These are phyloP conservation scores for Dexiosoma caninum DNA, from an alignment of 2,888 invertebrate species.

Conservation along the genomic window DNA sequence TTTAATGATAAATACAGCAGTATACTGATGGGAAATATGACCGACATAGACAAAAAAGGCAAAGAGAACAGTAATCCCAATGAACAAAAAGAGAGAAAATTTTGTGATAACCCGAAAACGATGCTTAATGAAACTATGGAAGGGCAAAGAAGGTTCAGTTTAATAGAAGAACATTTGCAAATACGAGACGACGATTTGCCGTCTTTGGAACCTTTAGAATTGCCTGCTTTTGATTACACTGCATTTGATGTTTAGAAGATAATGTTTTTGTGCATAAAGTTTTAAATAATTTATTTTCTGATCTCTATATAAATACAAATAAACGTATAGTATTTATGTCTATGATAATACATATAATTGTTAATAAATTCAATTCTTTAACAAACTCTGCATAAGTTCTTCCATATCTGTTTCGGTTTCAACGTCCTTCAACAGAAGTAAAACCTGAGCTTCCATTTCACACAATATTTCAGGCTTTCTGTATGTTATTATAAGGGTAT, in stretches of 20 bases:
- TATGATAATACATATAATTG: neutral
- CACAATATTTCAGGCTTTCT: conserved; percentile 85
- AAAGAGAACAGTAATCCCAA: conserved; percentile 56
- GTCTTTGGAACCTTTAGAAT: conserved; percentile 65
- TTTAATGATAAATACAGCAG: conserved; percentile 73
- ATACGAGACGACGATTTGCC: conserved; percentile 69
- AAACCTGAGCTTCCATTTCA: conserved; percentile 83
- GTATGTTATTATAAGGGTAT: conserved; percentile 87
- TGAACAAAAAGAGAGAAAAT: neutral
- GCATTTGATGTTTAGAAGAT: conserved; percentile 67
- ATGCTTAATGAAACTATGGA: conserved; percentile 9
- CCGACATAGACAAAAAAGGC: conserved; percentile 8
- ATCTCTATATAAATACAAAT: neutral
- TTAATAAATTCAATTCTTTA: conserved; percentile 72
- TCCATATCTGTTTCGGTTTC: conserved; percentile 77
- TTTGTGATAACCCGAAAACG: conserved; percentile 16
- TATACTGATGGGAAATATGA: conserved; percentile 46
- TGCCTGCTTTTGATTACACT: conserved; percentile 65
- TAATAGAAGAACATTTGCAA: conserved; percentile 33
- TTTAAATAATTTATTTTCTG: neutral
- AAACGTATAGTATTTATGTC: neutral
- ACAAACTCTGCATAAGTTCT: conserved; percentile 72
- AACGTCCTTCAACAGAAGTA: conserved; percentile 74
- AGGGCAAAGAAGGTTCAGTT: conserved; percentile 16
- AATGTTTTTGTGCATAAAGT: conserved; percentile 34